Evolutionary conservation across 1,140 invertebrate genomes (phyloP).

Genomic region (Mycetomoellerius zeteki): DNA sequence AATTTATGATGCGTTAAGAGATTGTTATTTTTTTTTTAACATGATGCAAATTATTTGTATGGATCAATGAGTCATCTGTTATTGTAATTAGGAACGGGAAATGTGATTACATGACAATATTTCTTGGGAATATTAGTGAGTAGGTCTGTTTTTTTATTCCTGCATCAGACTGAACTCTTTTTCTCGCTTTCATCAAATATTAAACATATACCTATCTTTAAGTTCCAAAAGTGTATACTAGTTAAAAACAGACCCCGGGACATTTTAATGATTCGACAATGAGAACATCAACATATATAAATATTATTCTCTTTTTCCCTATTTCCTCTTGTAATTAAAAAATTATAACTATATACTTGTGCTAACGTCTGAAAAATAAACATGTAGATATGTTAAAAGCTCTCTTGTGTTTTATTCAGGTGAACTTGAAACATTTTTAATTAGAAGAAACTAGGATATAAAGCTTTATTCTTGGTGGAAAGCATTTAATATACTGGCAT

Average conservation of each 20-base stretch:
- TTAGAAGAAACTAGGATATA: background rate
- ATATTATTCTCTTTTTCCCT: background rate
- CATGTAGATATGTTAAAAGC: background rate
- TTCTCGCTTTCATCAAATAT: no score
- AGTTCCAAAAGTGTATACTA: no score
- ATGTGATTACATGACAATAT: background rate
- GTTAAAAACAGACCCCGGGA: background rate
- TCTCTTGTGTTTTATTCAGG: conserved; percentile 16
- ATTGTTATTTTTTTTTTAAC: background rate
- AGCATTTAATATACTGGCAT: conserved; percentile 25
- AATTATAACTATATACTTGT: background rate
- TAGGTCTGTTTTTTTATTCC: background rate
- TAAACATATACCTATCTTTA: no score
- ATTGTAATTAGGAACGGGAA: background rate
- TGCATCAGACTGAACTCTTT: no score
- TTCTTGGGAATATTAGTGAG: conserved; percentile 34
- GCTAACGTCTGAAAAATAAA: background rate
- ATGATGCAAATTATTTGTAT: background rate
- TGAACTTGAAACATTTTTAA: background rate
- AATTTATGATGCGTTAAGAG: background rate
- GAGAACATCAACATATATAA: background rate
- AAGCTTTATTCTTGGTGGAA: background rate
- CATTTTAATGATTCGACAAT: background rate
- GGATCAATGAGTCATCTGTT: background rate
- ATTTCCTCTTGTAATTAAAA: background rate